phyloP scores from a whole-genome alignment of 2,113 vertebrate genomes.

The Lates calcarifer region DNA sequence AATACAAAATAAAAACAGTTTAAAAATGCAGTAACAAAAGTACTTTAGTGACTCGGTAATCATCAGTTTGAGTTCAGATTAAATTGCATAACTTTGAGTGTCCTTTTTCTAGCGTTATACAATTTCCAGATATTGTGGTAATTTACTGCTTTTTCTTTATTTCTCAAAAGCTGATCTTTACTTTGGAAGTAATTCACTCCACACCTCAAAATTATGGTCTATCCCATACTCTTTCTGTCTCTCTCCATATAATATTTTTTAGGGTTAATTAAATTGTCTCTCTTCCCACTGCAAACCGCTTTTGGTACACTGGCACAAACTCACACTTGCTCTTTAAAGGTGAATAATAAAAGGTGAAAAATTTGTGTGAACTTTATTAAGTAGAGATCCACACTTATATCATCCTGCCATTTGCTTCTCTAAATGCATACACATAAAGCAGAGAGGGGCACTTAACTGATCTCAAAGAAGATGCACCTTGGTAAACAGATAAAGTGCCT shows the following conservation, averaged over 20 bases:
- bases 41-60: neutral
- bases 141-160: conserved; percentile 7
- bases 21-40: neutral
- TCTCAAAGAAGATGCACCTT: neutral
- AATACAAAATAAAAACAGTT: too few relatives aligned
- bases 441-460: neutral
- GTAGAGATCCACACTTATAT: neutral
- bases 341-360: conserved; percentile 17
- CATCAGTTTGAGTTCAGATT: neutral
- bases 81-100: neutral
- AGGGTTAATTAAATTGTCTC: conserved; percentile 14
- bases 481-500: neutral
- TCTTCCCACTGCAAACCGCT: neutral
- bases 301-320: conserved; percentile 5
- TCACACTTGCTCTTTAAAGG: neutral
- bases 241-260: neutral
- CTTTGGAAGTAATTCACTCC: neutral
- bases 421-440: conserved; percentile 13
- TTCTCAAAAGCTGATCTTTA: neutral
- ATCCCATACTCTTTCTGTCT: neutral
- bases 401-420: conserved; percentile 5
- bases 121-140: neutral
- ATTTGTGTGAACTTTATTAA: conserved; percentile 18
- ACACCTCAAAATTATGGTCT: neutral
- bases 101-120: neutral